Percentiles rank a stretch among this genome's conserved stretches.
Conservation (phyloP, 2,888 invertebrate genomes). For the Tinea pellionella region DNA sequence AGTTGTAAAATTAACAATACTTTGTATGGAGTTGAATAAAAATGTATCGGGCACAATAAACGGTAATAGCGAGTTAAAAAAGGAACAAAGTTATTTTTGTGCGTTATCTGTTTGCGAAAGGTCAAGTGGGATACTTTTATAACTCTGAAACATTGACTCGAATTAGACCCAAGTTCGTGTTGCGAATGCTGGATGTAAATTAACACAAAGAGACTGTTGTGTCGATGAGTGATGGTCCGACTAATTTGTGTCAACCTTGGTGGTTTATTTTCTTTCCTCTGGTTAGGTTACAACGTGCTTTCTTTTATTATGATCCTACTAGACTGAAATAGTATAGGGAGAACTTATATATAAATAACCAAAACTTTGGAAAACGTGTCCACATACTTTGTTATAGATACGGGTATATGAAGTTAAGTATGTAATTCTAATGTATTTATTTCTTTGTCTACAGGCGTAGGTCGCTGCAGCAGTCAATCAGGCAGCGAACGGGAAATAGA, state of each 20-base stretch:
- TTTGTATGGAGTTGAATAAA: too few species aligned
- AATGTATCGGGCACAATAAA: too few species aligned
- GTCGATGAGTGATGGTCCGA: background rate
- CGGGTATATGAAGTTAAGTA: too few species aligned
- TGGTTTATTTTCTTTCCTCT: constrained; percentile 8
- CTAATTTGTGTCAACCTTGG: background rate
- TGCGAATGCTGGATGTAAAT: background rate
- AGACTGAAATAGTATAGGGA: too few species aligned
- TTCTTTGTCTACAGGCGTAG: constrained; percentile 40
- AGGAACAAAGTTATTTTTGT: background rate
- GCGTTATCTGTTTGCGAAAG: background rate
- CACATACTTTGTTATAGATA: too few species aligned
- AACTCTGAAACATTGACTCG: background rate
- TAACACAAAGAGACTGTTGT: background rate
- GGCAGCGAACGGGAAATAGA: constrained; percentile 66
- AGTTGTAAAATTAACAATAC: too few species aligned
- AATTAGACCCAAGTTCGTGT: background rate
- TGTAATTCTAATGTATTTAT: background rate
- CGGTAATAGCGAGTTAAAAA: too few species aligned
- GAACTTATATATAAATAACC: too few species aligned
- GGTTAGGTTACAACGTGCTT: constrained; percentile 15
- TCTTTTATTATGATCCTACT: constrained; percentile 13
- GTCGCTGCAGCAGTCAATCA: constrained; percentile 66
- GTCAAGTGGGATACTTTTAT: background rate
- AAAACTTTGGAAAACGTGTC: too few species aligned